Evolutionary conservation across 2,113 vertebrate genomes (phyloP), one percentile per base, ranked within the genome.

Genomic region (Myotis lucifugus): DNA sequence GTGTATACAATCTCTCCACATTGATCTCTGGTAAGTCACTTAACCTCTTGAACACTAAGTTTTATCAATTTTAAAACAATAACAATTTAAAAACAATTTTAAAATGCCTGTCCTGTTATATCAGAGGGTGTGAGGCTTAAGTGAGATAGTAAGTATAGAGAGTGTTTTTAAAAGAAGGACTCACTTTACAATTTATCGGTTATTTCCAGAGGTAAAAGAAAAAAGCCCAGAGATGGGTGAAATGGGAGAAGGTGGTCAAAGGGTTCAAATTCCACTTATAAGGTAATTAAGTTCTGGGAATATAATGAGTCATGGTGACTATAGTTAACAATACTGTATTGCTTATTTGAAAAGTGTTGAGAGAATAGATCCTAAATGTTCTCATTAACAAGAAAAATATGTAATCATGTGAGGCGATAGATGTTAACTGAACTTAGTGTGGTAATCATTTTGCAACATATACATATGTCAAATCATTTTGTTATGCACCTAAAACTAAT

Each of bases 121-220:
- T 74, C 27, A 79, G 46, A 89, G 56, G 5, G n/a, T 56, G 10
- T 42, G 52, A 79, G 56, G 29, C 46, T 85, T 21, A 72, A 7
- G 50, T 56, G 40, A 91, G 13, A 46, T 69, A 34, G 29, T 84
- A 90, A 46, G 66, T 67, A 12, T 59, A 29, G 14, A 56, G 88
- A 88, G 2, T 78, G 18, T 93, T 94, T 89, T 77, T n/a, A 91
- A 94, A 94, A 86, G 6, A 83, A 94, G 9, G 5, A 50, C 14
- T 59, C 40, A 42, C 13, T 89, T 83, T 27, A 46, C 7, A 78
- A 90, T 56, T 29, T 40, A 50, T 37, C 12, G 19, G 9, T 88
- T 84, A 48, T 79, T 61, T 95, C 69, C 19, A 54, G 56, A 94
- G 59, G 32, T 67, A 61, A 61, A 61, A 61, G 10, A 21, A 59